Evolutionary conservation across 1,140 invertebrate species (phyloP).

Genomic region (Drosophila melanica): DNA sequence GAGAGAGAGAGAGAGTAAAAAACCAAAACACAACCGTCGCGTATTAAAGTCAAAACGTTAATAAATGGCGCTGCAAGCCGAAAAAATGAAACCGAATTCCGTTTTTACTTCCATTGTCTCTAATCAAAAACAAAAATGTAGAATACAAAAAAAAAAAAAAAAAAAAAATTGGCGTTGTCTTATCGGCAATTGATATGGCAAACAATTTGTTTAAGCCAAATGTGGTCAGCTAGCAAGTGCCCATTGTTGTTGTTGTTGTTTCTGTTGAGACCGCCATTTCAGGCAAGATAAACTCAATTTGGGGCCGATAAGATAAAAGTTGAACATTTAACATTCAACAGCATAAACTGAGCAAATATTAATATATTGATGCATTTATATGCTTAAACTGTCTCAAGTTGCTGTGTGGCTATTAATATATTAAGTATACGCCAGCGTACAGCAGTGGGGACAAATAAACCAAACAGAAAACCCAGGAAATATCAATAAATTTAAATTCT

Average conservation of each 20-base stretch:
- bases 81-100: constrained; percentile 21
- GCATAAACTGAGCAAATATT: constrained; percentile 32
- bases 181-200: constrained; percentile 69
- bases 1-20: not conserved
- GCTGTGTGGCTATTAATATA: not conserved
- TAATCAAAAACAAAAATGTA: constrained; percentile 46
- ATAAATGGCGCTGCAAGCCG: constrained; percentile 22
- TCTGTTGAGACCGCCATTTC: constrained; percentile 39
- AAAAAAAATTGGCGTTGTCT: constrained; percentile 32
- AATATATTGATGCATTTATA: constrained; percentile 36
- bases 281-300: constrained; percentile 64
- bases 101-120: constrained; percentile 44
- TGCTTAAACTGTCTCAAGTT: not conserved
- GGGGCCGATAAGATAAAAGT: constrained; percentile 57
- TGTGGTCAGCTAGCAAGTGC: constrained; percentile 57
- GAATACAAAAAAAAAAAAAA: constrained; percentile 9
- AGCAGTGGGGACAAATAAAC: not conserved
- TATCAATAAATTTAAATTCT: not conserved
- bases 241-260: constrained; percentile 23
- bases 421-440: not conserved
- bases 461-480: not conserved
- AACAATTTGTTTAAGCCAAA: constrained; percentile 65
- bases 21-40: constrained; percentile 41
- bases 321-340: not conserved
- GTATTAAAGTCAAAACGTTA: constrained; percentile 46